Conservation (phyloP, 2,113 vertebrate species). For the Vidua chalybeata region DNA sequence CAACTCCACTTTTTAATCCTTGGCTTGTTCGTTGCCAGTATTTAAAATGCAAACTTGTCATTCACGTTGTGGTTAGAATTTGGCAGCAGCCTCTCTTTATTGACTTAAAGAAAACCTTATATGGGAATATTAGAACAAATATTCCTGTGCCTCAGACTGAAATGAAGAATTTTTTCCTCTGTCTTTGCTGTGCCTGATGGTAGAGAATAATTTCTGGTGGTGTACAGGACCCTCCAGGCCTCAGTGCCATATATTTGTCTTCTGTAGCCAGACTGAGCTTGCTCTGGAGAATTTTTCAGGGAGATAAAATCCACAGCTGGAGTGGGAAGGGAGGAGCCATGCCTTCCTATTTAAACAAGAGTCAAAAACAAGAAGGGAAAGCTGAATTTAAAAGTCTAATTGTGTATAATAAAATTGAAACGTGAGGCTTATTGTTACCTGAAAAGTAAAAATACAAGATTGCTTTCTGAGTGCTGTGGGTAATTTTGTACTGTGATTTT, state of each 20-base stretch:
- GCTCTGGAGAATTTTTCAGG: background rate
- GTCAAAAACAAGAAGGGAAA: background rate
- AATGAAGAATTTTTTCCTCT: background rate
- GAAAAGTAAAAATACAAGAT: background rate
- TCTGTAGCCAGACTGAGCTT: background rate
- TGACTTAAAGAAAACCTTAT: slow-evolving; percentile 50
- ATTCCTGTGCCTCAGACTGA: background rate
- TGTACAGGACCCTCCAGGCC: background rate
- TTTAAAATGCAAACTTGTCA: slow-evolving; percentile 21
- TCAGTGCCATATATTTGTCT: background rate
- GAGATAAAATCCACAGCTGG: background rate
- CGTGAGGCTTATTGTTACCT: background rate
- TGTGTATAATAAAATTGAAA: background rate
- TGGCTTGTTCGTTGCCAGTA: background rate
- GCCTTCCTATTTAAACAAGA: background rate
- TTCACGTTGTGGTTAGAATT: slow-evolving; percentile 34
- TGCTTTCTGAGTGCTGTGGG: background rate
- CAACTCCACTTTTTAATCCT: background rate
- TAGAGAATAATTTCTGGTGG: background rate
- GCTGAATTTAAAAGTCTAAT: background rate
- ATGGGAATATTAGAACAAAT: slow-evolving; percentile 26
- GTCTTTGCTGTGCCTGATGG: background rate
- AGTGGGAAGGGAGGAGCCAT: background rate
- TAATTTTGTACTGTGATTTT: background rate
- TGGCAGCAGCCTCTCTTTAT: slow-evolving; percentile 30